phyloP scores from a whole-genome alignment of 2,113 vertebrate genomes.

The Peromyscus leucopus region DNA sequence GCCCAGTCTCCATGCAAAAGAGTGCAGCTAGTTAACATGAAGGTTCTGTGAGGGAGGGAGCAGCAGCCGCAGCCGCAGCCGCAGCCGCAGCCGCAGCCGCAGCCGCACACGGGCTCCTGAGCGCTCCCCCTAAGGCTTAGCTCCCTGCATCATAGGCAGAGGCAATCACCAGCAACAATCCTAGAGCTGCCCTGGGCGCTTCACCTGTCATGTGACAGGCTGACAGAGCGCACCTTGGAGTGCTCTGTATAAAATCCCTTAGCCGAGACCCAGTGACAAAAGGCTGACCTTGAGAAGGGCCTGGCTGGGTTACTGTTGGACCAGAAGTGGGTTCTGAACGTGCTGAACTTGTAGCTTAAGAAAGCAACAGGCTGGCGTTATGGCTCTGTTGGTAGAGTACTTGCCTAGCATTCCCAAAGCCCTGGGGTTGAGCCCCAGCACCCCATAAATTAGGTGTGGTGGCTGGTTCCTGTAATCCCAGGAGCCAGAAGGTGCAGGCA shows the following conservation, averaged over 20 bases:
- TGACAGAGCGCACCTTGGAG: neutral
- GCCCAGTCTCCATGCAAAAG: constrained; percentile 3
- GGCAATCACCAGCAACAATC: neutral
- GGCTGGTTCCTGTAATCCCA: neutral
- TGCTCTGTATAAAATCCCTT: neutral
- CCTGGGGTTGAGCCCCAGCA: neutral
- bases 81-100: too few species aligned
- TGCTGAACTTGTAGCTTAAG: neutral
- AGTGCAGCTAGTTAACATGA: neutral
- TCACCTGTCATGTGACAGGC: neutral
- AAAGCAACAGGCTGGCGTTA: neutral
- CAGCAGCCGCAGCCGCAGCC: too few species aligned
- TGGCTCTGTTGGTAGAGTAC: neutral
- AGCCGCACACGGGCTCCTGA: neutral
- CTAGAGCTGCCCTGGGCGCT: neutral
- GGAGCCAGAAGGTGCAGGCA: neutral
- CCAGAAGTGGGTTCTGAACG: neutral
- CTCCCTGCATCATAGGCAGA: neutral
- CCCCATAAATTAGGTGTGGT: neutral
- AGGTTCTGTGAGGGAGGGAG: neutral
- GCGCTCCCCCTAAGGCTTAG: neutral
- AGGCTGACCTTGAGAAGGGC: neutral
- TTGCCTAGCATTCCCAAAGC: neutral
- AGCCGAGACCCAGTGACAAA: neutral
- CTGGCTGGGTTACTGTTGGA: neutral